Base-by-base conservation (phyloP, 2,888 invertebrate genomes). In the Phania funesta region DNA sequence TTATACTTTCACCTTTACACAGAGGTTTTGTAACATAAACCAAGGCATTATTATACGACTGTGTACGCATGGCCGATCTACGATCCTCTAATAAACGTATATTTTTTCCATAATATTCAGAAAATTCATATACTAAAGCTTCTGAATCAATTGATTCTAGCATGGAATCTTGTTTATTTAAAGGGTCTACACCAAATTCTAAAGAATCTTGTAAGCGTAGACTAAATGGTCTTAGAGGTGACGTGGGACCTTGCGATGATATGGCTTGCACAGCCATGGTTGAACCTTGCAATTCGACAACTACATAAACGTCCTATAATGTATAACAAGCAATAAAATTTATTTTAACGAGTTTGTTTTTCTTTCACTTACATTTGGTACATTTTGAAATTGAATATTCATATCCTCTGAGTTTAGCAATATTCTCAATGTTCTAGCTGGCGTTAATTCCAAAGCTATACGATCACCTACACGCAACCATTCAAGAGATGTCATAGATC, bases 31-130 rank as follows among this genome's bases (percentile, higher is more conserved):
- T 91, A 62, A 94, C 92, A 85, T 95, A 93, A 0, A 96, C 94
- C 9, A 96, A 91, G 6, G 95, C 97, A 87, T 98, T 95, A 90
- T 97, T 96, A 88, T 96, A 98, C 26, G 97, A 96, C 38, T 95
- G 94, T 1, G 94, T 94, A 65, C 98, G 93, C 86, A 93, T 92
- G 0, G 97, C 98, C 20, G 93, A 91, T 83, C 93, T 93, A 62
- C 93, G 93, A 86, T 94, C 94, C 3, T 92, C 92, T 13, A 93
- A 89, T 6, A 96, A 92, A 83, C 93, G 93, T 44, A 98, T 94
- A 90, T 98, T 97, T 85, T 95, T 93, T 0, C 98, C 98, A 87
- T 96, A 96, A 85, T 95, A 93, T 85, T 95, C 95, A 86, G 96
- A 95, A 88, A 96, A 96, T 54, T 95, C 95, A 85, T 94, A 95